These are phyloP conservation scores for Agrilus planipennis DNA, from an alignment of 1,140 invertebrate species.

Conservation along the genomic window DNA sequence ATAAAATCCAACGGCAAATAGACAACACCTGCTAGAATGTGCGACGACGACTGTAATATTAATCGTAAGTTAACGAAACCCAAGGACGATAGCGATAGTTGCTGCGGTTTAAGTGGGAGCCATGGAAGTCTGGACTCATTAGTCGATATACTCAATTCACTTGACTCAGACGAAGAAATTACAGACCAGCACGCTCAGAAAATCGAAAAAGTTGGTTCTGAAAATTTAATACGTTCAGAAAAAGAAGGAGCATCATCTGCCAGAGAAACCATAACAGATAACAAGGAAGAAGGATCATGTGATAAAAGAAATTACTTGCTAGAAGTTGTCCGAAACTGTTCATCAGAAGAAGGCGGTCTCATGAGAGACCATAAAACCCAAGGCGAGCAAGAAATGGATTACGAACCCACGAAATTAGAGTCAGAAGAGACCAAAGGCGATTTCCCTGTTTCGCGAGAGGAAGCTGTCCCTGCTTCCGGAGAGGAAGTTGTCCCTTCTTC, in stretches of 20 bases:
- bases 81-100: no score
- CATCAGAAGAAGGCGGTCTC: constrained; percentile 1
- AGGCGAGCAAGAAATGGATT: no score
- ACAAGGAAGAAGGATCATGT: background rate
- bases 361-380: constrained; percentile 1
- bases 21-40: constrained; percentile 2
- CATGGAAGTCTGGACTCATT: constrained; percentile 6
- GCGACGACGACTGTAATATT: constrained; percentile 1
- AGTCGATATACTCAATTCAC: constrained; percentile 7
- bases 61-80: constrained; percentile 1
- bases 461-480: no score
- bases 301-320: background rate
- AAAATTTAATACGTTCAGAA: background rate
- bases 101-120: no score
- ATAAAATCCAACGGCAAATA: background rate
- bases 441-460: no score
- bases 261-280: no score
- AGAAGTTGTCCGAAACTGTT: background rate
- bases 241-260: background rate
- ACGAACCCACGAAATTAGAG: no score
- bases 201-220: background rate
- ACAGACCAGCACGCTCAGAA: background rate
- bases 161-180: constrained; percentile 5
- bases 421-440: no score
- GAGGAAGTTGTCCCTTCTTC: no score